Conservation (phyloP, 2,113 vertebrate genomes). For the Macroglossus sobrinus region DNA sequence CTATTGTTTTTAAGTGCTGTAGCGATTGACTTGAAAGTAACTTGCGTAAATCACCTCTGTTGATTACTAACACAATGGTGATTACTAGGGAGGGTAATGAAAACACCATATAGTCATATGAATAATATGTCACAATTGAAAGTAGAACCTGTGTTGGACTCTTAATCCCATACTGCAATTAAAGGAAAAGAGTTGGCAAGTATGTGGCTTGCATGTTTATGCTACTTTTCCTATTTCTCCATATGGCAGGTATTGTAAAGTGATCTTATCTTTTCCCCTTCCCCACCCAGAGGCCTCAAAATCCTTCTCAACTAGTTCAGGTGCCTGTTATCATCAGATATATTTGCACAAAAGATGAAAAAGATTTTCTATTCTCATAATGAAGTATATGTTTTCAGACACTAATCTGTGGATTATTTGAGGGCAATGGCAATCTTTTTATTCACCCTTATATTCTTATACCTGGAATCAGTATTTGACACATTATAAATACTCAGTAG, state of each 20-base stretch:
- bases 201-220: not conserved
- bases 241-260: not conserved
- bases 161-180: not conserved
- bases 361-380: not conserved
- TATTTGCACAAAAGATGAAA: not conserved
- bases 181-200: not conserved
- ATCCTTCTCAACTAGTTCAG: not conserved
- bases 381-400: not conserved
- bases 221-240: not conserved
- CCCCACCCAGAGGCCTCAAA: not conserved
- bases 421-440: not conserved
- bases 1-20: conserved; percentile 70
- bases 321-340: not conserved
- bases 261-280: not conserved
- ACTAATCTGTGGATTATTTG: not conserved
- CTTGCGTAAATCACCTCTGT: conserved; percentile 74
- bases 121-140: conserved; percentile 34
- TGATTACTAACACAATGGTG: conserved; percentile 75
- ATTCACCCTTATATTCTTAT: not conserved
- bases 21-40: conserved; percentile 63
- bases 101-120: conserved; percentile 29
- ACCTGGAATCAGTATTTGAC: not conserved
- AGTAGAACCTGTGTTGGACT: conserved; percentile 5
- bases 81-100: conserved; percentile 52
- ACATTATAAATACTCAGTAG: not conserved